Percentiles rank a stretch among this genome's conserved stretches.
Evolutionary conservation across 2,888 invertebrate genomes (phyloP).

Genomic region (Hemaris fuciformis): DNA sequence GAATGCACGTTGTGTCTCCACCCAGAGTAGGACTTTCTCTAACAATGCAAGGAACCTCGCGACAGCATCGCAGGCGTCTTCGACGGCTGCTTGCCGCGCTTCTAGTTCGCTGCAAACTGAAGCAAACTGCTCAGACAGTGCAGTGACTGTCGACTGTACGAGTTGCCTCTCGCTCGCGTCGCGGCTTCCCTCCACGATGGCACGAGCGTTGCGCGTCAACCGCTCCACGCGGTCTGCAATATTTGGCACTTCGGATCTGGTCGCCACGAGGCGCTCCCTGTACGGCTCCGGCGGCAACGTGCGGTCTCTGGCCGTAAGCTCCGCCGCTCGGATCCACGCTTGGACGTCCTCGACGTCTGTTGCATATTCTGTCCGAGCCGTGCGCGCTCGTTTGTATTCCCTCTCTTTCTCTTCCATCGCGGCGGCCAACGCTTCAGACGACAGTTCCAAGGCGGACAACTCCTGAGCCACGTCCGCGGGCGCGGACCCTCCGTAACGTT

Average conservation of each 20-base stretch:
- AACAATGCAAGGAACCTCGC: constrained; percentile 91
- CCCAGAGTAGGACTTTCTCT: constrained; percentile 91
- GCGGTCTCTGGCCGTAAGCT: constrained; percentile 90
- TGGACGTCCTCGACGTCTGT: constrained; percentile 90
- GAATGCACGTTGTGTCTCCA: constrained; percentile 90
- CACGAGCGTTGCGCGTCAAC: constrained; percentile 88
- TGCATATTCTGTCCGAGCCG: constrained; percentile 89
- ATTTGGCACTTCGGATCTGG: constrained; percentile 87
- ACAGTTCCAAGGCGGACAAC: constrained; percentile 90
- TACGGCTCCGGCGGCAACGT: constrained; percentile 88
- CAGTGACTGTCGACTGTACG: constrained; percentile 88
- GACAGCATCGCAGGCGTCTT: constrained; percentile 94
- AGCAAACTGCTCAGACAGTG: constrained; percentile 88
- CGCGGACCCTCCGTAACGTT: constrained; percentile 83
- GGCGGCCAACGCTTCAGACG: constrained; percentile 88
- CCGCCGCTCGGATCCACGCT: constrained; percentile 91
- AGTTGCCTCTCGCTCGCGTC: constrained; percentile 89
- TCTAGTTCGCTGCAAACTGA: constrained; percentile 91
- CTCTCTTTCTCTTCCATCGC: constrained; percentile 93
- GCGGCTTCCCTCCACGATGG: constrained; percentile 89
- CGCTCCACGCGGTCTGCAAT: constrained; percentile 89
- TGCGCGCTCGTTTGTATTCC: constrained; percentile 92
- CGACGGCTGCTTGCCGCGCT: constrained; percentile 90
- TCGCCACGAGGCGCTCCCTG: constrained; percentile 88
- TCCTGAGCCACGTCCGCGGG: constrained; percentile 91